Percentiles rank a stretch among this genome's conserved stretches.
Conservation (phyloP, 2,113 vertebrate genomes). For the Elgaria multicarinata region DNA sequence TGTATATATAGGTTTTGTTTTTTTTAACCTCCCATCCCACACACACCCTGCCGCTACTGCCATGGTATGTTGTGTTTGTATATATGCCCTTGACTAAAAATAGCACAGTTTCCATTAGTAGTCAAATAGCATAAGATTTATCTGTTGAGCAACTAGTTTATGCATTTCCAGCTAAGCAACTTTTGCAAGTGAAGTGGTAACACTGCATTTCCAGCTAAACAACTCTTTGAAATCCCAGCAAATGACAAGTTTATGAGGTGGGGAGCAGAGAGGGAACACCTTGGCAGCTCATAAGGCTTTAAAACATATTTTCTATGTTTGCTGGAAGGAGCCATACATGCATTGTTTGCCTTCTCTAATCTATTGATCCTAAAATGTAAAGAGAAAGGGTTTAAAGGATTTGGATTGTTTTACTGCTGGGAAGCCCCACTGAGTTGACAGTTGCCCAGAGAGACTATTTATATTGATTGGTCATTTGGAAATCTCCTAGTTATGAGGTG, state of each 20-base stretch:
- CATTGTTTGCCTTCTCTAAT: neutral
- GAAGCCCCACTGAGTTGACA: rapidly evolving
- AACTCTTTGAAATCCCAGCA: neutral
- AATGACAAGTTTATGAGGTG: neutral
- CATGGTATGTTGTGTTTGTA: no score
- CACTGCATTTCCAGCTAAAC: neutral
- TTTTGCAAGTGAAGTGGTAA: neutral
- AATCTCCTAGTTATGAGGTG: neutral
- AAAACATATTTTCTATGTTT: neutral
- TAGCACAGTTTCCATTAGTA: rapidly evolving
- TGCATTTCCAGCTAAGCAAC: neutral
- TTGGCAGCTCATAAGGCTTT: neutral
- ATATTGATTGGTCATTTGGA: rapidly evolving
- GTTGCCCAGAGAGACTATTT: neutral
- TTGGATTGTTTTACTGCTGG: neutral
- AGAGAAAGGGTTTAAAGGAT: neutral
- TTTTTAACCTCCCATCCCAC: no score
- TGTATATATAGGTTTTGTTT: no score
- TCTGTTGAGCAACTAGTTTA: neutral
- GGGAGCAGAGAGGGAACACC: neutral
- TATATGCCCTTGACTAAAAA: neutral
- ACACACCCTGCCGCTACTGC: no score
- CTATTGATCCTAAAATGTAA: neutral
- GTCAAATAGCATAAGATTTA: no score
- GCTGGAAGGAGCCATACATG: neutral